Percentiles rank a stretch among this genome's conserved stretches.
Conservation (phyloP, 2,888 invertebrate genomes). For the Neria commutata region DNA sequence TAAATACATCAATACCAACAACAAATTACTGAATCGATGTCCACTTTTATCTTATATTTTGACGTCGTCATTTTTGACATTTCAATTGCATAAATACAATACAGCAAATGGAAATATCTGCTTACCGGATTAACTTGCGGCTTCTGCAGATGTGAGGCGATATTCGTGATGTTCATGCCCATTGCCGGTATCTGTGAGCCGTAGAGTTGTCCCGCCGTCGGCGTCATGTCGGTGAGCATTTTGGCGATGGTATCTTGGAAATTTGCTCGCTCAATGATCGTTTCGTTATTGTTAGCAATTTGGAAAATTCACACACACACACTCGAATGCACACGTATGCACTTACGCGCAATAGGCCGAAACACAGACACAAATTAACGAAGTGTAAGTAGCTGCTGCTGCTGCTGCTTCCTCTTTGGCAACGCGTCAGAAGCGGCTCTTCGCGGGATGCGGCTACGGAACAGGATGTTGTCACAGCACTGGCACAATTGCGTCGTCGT, state of each 20-base stretch:
- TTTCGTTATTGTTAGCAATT: constrained; percentile 13
- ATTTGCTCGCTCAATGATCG: constrained; percentile 39
- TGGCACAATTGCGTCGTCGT: neutral
- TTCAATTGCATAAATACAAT: too few relatives aligned
- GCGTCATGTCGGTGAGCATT: constrained; percentile 69
- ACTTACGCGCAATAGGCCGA: too few relatives aligned
- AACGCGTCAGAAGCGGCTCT: too few relatives aligned
- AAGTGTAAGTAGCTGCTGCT: too few relatives aligned
- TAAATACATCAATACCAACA: too few relatives aligned
- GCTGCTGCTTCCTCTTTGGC: too few relatives aligned
- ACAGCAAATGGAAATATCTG: constrained; percentile 16
- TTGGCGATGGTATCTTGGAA: constrained; percentile 29
- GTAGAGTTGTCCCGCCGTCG: constrained; percentile 68
- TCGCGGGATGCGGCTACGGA: too few relatives aligned
- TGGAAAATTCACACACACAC: neutral
- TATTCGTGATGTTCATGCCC: constrained; percentile 66
- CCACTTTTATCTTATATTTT: neutral
- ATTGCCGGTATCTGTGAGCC: constrained; percentile 68
- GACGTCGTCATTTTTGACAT: constrained; percentile 11
- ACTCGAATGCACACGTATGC: neutral
- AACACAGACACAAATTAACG: constrained; percentile 1
- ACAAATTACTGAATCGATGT: neutral
- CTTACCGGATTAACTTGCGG: constrained; percentile 63
- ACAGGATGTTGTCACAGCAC: neutral
- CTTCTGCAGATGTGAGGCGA: constrained; percentile 61